Base-by-base conservation (phyloP, 2,113 vertebrate species). In the Aldabrachelys gigantea region DNA sequence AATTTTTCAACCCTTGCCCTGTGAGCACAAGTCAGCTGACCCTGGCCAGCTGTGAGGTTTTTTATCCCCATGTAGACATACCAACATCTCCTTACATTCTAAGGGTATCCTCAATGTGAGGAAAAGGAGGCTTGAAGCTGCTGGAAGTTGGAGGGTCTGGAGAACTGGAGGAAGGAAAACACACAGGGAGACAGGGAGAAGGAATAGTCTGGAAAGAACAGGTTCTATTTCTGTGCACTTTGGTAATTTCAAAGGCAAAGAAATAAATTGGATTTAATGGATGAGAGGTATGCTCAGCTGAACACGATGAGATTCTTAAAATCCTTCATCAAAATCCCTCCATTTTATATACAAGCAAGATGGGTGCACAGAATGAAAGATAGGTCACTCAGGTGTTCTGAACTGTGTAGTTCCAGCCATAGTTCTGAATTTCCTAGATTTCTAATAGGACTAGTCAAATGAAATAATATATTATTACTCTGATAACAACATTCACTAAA, bases 381-480 rank as follows among this genome's bases (percentile, higher is more conserved):
- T 22, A 5, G 5, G 12, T 10, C 1, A 41, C 54, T 1, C 4
- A 11, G 3, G 21, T 29, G 52, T 9, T 31, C 10, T 41, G 54
- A 17, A 8, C 8, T 25, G 52, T 6, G 27, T 1, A 59, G 35
- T 21, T 56, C 78, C 38, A 78, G 59, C 84, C 0, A 8, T 57
- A 57, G 25, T 47, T 75, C 31, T 31, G 72, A 21, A 72, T 38
- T 72, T 72, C 16, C 35, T 72, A n/a, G n/a, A n/a, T 72, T n/a
- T 38, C 65, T 72, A 72, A 72, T n/a, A 38, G n/a, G 17, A 38
- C 4, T 35, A 69, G 3, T 19, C 35, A 69, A 17, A 69, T 69
- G 31, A n/a, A 69, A 72, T n/a, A 38, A 72, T 38, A 38, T 72
- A 22, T 69, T 16, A 17, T 69, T 38, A 21, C 8, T 72, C n/a